These are phyloP conservation scores for Osmerus eperlanus DNA, from an alignment of 2,113 vertebrate species.

Conservation along the genomic window DNA sequence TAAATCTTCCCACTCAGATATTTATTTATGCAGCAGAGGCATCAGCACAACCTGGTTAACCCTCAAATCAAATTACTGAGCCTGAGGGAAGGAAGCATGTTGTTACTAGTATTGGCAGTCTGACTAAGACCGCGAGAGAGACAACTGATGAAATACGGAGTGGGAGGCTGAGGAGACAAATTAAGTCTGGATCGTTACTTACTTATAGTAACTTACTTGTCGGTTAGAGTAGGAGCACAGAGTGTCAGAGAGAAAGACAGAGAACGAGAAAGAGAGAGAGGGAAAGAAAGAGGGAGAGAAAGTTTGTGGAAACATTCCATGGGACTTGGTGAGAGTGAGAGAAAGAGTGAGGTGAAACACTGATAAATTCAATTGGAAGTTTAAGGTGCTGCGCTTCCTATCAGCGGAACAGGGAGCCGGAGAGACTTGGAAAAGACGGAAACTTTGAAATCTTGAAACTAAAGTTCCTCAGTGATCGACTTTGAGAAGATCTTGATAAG, in stretches of 20 bases:
- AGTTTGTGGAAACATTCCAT: background rate
- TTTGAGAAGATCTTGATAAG: conserved; percentile 15
- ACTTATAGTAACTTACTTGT: too few species aligned
- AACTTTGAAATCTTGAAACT: background rate
- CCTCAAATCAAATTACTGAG: conserved; percentile 37
- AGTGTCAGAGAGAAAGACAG: background rate
- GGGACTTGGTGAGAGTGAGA: background rate
- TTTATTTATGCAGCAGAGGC: conserved; percentile 5
- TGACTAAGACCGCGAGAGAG: background rate
- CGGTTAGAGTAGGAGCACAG: too few species aligned
- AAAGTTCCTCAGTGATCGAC: conserved; percentile 4
- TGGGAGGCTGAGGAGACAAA: too few species aligned
- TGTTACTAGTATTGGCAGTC: background rate
- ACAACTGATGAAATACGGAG: background rate
- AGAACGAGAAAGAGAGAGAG: background rate
- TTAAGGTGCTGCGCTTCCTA: background rate
- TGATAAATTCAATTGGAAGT: conserved; percentile 31
- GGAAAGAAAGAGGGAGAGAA: background rate
- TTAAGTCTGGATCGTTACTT: too few species aligned
- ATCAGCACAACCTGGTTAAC: conserved; percentile 8
- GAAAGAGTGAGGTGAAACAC: background rate
- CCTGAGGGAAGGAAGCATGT: conserved; percentile 30
- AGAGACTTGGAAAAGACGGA: background rate
- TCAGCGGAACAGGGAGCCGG: conserved; percentile 5
- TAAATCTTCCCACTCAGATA: conserved; percentile 23